These are phyloP conservation scores for Brachionus rubens DNA, from an alignment of 1,140 invertebrate genomes.

Conservation along the genomic window DNA sequence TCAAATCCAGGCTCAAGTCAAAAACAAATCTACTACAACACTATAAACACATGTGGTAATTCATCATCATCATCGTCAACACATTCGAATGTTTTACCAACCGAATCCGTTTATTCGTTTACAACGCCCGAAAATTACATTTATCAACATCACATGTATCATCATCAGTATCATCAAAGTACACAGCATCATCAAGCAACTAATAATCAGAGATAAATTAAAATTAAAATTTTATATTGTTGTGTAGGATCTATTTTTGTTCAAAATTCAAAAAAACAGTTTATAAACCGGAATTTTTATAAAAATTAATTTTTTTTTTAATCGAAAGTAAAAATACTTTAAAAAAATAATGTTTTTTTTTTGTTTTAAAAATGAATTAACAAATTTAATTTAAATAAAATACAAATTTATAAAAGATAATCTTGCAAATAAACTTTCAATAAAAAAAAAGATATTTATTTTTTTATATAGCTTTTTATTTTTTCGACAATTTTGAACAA, in stretches of 20 bases:
- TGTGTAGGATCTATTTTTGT: neutral
- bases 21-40: neutral
- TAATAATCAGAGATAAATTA: slow-evolving; percentile 12
- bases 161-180: slow-evolving; percentile 2
- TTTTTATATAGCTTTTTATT: no score
- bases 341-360: neutral
- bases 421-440: no score
- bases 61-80: slow-evolving; percentile 12
- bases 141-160: slow-evolving; percentile 5
- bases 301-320: neutral
- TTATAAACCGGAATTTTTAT: neutral
- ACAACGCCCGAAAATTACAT: neutral
- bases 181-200: neutral
- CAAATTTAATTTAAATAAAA: neutral
- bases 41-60: neutral
- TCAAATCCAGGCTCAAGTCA: neutral
- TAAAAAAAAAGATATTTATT: no score
- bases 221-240: neutral
- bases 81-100: slow-evolving; percentile 22
- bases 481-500: no score
- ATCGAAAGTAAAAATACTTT: neutral
- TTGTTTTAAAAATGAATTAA: neutral
- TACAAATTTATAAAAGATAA: neutral
- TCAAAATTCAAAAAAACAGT: neutral
- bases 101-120: slow-evolving; percentile 20